Base-by-base conservation (phyloP, 2,888 invertebrate species). In the Liposcelis brunnea region DNA sequence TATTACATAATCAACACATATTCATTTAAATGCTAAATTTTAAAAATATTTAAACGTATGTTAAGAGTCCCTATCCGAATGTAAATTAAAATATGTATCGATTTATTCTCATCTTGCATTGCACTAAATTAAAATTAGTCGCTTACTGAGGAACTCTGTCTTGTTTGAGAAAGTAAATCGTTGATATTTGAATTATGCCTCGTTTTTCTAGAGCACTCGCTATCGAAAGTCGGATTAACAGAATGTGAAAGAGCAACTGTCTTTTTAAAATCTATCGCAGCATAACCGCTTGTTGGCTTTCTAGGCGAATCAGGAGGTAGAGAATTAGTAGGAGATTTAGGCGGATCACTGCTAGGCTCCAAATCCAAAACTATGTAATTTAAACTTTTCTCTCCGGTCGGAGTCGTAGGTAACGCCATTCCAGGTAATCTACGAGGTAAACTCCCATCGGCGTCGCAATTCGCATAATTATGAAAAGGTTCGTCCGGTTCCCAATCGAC, bases 211-310 rank as follows among this genome's bases (percentile, higher is more conserved):
- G 75, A 74, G 42, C 81, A 80, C 55, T 84, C 83, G 48, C 68
- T 64, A 57, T 80, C 80, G 46, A 71, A 68, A 42, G 72, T 72
- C 4, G 78, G 73, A 54, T 81, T 80, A 31, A 80, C 80, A 21
- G 86, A 82, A 57, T 79, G 77, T 15, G 83, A 83, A 21, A 94
- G 69, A 16, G 93, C 93, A 45, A 80, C 82, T 0, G 94, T 94
- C 66, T 85, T 86, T 56, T 90, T 80, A 63, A 94, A 93, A 66
- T 94, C 94, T 54, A 94, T 95, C 1, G 84, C 84, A 7, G 86
- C 86, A 59, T 91, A 93, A 43, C 84, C 80, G 6, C 61, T 53
- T 54, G 77, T 70, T 2, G 62, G 55, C 45, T 63, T 66, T 26
- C 61, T 63, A 1, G 72, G 71, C 50, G 71, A 70, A 11, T 71